Evolutionary conservation across 2,113 vertebrate species (phyloP), one percentile per base, ranked within the genome.

Genomic region (Anoura caudifer): DNA sequence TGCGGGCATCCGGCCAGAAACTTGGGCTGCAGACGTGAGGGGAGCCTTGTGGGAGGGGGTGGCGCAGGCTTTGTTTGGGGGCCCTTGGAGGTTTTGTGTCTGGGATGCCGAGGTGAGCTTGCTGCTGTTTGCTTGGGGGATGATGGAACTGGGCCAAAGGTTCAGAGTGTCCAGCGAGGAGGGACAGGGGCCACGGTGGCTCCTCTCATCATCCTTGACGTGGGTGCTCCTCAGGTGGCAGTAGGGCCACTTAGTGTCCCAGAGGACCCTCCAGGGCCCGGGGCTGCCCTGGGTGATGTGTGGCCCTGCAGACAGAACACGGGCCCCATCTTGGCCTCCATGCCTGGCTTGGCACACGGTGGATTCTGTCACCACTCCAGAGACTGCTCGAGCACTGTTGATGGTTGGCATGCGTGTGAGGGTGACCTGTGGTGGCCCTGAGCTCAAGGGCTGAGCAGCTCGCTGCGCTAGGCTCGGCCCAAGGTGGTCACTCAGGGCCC

Each of bases 121-220:
- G 10, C 52, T 0, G 5, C 19, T 67, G 38, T 85, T 22, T 8
- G 5, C 4, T 3, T 12, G 33, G 61, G 45, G 41, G 24, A 9
- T 10, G 2, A 72, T 2, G 6, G 28, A 41, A 56, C 47, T 38
- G 14, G 22, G 13, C 20, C 4, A 0, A 13, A 28, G 9, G 12
- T 1, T 2, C 31, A 7, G 59, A 17, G 61, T 1, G 3, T 15
- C 45, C 9, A 2, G 26, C 0, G 3, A 38, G 41, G 2, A 3
- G 7, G 45, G 72, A 70, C 0, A 45, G 70, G 0, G 67, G 22
- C 47, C 13, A 2, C 19, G 10, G 22, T 0, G 3, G 47, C 38
- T 76, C 70, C 47, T 61, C 33, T 33, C 65, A 69, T 20, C 12
- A 4, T 9, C 41, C 13, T 69, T 28, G 94, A 36, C 52, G 1